phyloP scores from a whole-genome alignment of 64 coral and sea anemone species.

The Montipora capricornis region DNA sequence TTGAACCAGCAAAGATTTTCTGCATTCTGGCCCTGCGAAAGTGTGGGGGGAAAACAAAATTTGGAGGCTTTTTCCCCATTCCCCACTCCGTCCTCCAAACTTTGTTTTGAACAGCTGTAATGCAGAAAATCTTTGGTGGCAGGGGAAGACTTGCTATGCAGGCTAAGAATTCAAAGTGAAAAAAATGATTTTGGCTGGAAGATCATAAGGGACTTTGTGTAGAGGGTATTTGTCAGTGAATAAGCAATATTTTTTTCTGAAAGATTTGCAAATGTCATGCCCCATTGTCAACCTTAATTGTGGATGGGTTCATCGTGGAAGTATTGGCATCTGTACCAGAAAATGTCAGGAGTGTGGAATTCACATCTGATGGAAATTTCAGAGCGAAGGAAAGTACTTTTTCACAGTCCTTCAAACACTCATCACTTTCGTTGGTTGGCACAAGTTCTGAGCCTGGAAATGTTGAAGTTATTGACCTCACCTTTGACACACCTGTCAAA shows the following conservation, averaged over 20 bases:
- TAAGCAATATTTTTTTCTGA: no score
- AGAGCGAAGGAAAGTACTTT: not conserved
- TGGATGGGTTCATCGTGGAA: conserved; percentile 20
- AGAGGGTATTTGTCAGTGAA: not conserved
- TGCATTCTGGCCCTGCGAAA: no score
- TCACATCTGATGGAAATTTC: conserved; percentile 3
- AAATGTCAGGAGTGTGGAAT: conserved; percentile 23
- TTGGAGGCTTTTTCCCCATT: no score
- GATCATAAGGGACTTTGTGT: no score
- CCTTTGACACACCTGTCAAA: conserved; percentile 20
- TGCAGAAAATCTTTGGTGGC: no score
- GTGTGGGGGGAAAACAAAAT: no score
- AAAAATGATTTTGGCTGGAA: no score
- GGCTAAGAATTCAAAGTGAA: no score
- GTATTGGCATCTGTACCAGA: conserved; percentile 26
- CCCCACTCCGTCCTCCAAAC: no score
- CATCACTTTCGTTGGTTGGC: not conserved
- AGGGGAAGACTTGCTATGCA: no score
- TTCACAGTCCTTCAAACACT: not conserved
- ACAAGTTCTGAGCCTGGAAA: not conserved
- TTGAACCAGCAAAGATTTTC: no score
- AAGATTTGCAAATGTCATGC: conserved; percentile 39
- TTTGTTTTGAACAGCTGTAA: no score
- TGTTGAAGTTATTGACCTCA: conserved; percentile 26
- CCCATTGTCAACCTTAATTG: conserved; percentile 9